A percentile compares a stretch with the other conserved stretches of the same genome.
phyloP scores from a whole-genome alignment of 2,113 vertebrate genomes.

The Rhinichthys klamathensis region DNA sequence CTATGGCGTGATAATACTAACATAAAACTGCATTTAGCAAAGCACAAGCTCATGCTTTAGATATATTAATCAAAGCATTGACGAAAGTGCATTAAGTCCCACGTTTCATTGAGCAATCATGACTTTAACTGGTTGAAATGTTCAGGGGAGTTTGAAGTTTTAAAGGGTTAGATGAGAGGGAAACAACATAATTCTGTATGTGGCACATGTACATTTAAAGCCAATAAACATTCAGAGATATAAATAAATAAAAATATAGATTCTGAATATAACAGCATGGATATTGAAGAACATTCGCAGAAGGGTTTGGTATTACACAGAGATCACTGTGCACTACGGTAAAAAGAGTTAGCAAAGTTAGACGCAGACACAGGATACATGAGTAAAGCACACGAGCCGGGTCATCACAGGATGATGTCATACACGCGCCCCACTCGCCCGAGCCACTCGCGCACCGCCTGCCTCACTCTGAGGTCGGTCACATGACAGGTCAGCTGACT shows the following conservation, averaged over 20 bases:
- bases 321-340: conserved; percentile 43
- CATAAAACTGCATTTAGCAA: neutral
- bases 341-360: conserved; percentile 43
- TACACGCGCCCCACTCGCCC: conserved; percentile 92
- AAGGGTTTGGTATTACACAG: conserved; percentile 44
- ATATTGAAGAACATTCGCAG: conserved; percentile 50
- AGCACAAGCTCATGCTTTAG: neutral
- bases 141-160: neutral
- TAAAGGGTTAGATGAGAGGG: neutral
- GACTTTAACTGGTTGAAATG: neutral
- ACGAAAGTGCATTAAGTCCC: neutral
- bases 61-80: neutral
- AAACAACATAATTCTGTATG: neutral
- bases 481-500: conserved; percentile 96
- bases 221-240: conserved; percentile 12
- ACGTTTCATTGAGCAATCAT: neutral
- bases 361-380: neutral
- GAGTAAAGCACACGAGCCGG: conserved; percentile 9
- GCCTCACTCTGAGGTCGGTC: conserved; percentile 88
- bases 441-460: conserved; percentile 94
- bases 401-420: conserved; percentile 85
- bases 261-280: conserved; percentile 30
- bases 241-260: conserved; percentile 46
- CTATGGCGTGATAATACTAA: neutral
- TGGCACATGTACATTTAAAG: conserved; percentile 17